phyloP scores from a whole-genome alignment of 2,113 vertebrate species.

The Spheniscus mendiculus region DNA sequence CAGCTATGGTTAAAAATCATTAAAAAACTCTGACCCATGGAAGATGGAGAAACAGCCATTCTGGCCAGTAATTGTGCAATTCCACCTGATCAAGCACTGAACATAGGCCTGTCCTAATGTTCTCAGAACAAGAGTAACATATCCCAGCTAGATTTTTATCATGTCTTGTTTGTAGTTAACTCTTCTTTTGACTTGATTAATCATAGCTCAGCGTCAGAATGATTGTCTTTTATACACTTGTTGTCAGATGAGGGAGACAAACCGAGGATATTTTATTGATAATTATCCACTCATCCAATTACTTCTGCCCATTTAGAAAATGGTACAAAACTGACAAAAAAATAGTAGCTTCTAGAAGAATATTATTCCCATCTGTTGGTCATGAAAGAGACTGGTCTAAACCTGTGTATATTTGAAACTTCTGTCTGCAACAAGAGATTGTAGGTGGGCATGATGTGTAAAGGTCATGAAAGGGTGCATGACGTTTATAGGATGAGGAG shows the following conservation, averaged over 20 bases:
- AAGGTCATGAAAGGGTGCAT: neutral
- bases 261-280: neutral
- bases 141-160: neutral
- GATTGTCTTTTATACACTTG: neutral
- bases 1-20: neutral
- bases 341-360: neutral
- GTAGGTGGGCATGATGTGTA: neutral
- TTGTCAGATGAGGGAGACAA: neutral
- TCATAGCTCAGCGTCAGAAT: neutral
- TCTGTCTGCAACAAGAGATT: constrained; percentile 1
- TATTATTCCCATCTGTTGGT: neutral
- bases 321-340: neutral
- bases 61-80: neutral
- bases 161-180: neutral
- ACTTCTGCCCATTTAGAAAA: neutral
- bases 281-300: neutral
- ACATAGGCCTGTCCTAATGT: neutral
- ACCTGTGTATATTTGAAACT: neutral
- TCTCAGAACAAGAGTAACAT: neutral
- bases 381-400: neutral
- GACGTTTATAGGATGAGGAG: neutral
- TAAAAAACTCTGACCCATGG: fast-evolving
- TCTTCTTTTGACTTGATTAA: neutral
- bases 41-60: neutral
- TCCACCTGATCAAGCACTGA: neutral